Conservation (phyloP, 2,113 vertebrate species). For the Thunnus maccoyii region DNA sequence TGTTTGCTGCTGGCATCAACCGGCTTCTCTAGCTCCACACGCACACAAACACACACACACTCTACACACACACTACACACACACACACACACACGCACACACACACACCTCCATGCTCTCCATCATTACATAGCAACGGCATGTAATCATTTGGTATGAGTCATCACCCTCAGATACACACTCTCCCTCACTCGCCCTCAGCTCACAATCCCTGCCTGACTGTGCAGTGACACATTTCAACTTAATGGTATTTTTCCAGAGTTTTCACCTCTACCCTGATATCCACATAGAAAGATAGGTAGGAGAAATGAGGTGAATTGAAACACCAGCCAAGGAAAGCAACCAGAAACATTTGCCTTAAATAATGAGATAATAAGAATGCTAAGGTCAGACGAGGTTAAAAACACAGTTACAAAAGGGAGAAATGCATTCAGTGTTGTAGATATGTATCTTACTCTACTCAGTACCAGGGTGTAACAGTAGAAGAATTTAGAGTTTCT, state of each 20-base stretch:
- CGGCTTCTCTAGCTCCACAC: too few species aligned
- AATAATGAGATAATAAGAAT: constrained; percentile 57
- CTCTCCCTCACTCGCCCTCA: background rate
- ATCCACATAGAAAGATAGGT: constrained; percentile 31
- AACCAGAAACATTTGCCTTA: constrained; percentile 58
- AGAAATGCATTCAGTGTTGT: background rate
- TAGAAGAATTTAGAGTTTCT: constrained; percentile 1
- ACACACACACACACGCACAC: background rate
- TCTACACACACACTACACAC: too few species aligned
- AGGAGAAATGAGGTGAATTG: constrained; percentile 59
- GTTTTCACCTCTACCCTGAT: constrained; percentile 56
- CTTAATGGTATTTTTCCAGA: constrained; percentile 59
- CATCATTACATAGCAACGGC: constrained; percentile 69
- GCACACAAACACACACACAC: too few species aligned
- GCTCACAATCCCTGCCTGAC: constrained; percentile 51
- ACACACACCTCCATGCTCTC: background rate
- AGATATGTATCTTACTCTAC: constrained; percentile 18
- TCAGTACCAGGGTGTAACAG: background rate
- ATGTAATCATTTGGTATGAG: constrained; percentile 71
- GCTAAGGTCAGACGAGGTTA: constrained; percentile 33
- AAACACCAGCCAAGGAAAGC: constrained; percentile 51
- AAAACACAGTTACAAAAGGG: constrained; percentile 30
- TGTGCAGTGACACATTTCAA: constrained; percentile 71
- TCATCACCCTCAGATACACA: constrained; percentile 60
- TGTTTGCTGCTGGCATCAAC: too few species aligned